Evolutionary conservation across 2,113 vertebrate species (phyloP).

Genomic region (mouse (Mus musculus)): GRCm39 chr8:47610001-47610500

Average conservation of each 20-base stretch:
- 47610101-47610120: background rate
- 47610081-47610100: background rate
- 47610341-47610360: background rate
- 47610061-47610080: background rate
- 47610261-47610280: background rate
- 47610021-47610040: background rate
- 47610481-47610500: no score
- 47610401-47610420: no score
- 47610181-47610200: background rate
- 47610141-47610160: background rate
- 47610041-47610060: background rate
- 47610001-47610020: background rate
- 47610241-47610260: background rate
- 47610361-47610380: no score
- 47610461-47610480: no score
- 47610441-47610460: no score
- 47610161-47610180: background rate
- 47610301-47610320: background rate
- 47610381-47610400: no score
- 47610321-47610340: background rate
- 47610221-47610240: background rate
- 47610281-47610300: background rate
- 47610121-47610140: background rate
- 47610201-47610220: background rate
- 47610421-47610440: no score